Base-by-base conservation (phyloP, 2,888 invertebrate genomes). In the Aricia artaxerxes region DNA sequence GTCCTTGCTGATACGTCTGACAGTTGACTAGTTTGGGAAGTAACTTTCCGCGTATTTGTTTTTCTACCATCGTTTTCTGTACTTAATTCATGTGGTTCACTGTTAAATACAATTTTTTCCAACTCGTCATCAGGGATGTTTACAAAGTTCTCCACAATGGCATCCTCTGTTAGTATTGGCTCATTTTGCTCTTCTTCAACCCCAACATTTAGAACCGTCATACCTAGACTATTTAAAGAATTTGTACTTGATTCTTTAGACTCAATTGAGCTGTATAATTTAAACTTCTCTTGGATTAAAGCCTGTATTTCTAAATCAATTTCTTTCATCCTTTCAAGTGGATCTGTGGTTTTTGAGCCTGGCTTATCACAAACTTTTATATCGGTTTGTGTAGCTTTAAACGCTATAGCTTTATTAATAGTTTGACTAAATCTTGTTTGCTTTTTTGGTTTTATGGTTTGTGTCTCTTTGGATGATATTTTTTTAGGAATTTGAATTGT, bases 241-340 rank as follows among this genome's bases (percentile, higher is more conserved):
- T 84, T 88, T 79, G 86, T 82, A 80, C 84, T 85, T 16, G 87
- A 80, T 78, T 88, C 87, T 81, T 89, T 93, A 77, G 87, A 89
- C 83, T 95, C 94, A 80, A 96, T 84, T 81, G 94, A 92, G 83
- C 92, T 93, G 82, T 96, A 95, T 9, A 96, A 85, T 83, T 94
- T 92, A 85, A 95, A 94, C 84, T 95, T 96, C 84, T 96, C 95
- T 84, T 95, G 94, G 82, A 95, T 87, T 76, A 96, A 86, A 64
- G 91, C 91, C 83, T 95, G 95, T 83, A 96, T 95, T 85, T 95
- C 95, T 81, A 95, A 85, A 83, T 96, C 96, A 80, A 96, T 96
- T 85, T 95, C 94, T 82, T 95, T 95, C 95, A 96, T 95, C 86
- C 95, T 92, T 78, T 95, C 93, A 84, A 95, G 90, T 9, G 95